A percentile compares a stretch with the other conserved stretches of the same genome.
These are phyloP conservation scores for Opisthograptis luteolata DNA, from an alignment of 2,888 invertebrate species.

Conservation along the genomic window DNA sequence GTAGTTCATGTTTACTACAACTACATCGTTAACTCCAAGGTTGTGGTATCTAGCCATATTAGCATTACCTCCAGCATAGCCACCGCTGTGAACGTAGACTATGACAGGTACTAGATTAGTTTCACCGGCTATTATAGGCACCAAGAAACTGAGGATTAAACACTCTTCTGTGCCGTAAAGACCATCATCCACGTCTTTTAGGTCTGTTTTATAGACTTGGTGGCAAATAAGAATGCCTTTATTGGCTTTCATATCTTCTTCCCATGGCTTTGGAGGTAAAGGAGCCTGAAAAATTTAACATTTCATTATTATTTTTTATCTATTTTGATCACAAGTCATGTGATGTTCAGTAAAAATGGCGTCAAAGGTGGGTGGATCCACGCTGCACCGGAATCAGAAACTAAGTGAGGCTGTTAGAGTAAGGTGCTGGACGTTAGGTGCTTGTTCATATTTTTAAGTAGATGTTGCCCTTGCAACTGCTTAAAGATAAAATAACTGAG, in stretches of 20 bases:
- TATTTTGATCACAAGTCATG: too few relatives aligned
- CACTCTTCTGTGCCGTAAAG: conserved; percentile 70
- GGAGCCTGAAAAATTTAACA: conserved; percentile 65
- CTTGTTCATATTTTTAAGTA: too few relatives aligned
- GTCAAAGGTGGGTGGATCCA: too few relatives aligned
- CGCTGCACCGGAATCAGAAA: too few relatives aligned
- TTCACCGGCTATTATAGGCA: conserved; percentile 61
- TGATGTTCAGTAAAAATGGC: too few relatives aligned
- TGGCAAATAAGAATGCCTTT: conserved; percentile 53
- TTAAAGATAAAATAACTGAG: too few relatives aligned
- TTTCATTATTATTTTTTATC: too few relatives aligned
- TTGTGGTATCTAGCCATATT: conserved; percentile 81
- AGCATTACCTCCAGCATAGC: conserved; percentile 66
- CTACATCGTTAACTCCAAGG: conserved; percentile 86
- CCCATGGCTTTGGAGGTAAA: conserved; percentile 64
- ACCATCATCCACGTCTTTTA: conserved; percentile 50
- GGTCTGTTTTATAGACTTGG: conserved; percentile 62
- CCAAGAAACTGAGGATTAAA: conserved; percentile 60
- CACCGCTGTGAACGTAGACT: conserved; percentile 74
- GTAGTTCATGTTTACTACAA: conserved; percentile 88
- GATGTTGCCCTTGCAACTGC: too few relatives aligned
- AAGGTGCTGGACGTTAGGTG: too few relatives aligned
- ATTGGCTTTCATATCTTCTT: conserved; percentile 53
- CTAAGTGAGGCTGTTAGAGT: too few relatives aligned
- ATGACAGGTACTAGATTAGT: conserved; percentile 66